A percentile compares a stretch with the other conserved stretches of the same genome.
Conservation (phyloP, 2,888 invertebrate species). For the Digitonthophagus gazella region DNA sequence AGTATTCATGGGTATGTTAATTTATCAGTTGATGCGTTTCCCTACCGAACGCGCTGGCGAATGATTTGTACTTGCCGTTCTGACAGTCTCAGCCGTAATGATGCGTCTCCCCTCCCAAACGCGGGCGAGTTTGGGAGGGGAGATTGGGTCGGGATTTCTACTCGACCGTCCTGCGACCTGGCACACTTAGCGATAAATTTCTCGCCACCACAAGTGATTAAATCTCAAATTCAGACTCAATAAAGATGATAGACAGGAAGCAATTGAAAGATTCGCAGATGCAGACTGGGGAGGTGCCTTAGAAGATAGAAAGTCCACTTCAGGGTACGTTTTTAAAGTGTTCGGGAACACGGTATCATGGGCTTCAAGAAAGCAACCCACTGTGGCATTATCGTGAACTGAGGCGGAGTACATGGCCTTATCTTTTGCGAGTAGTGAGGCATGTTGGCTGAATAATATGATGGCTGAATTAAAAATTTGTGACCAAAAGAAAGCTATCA, state of each 20-base stretch:
- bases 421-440: neutral
- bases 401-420: slow-evolving; percentile 23
- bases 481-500: slow-evolving; percentile 8
- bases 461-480: slow-evolving; percentile 24
- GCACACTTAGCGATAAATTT: too few relatives aligned
- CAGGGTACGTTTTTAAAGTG: slow-evolving; percentile 27
- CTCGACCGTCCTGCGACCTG: too few relatives aligned
- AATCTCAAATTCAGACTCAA: slow-evolving; percentile 22
- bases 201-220: too few relatives aligned
- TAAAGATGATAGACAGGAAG: slow-evolving; percentile 4
- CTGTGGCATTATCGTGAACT: slow-evolving; percentile 28
- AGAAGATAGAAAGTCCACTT: slow-evolving; percentile 26
- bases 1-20: too few relatives aligned
- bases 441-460: neutral
- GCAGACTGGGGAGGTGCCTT: slow-evolving; percentile 33
- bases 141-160: too few relatives aligned
- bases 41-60: too few relatives aligned
- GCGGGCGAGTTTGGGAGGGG: too few relatives aligned
- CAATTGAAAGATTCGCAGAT: slow-evolving; percentile 31
- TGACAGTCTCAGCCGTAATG: too few relatives aligned
- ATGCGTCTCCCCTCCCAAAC: too few relatives aligned
- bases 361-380: slow-evolving; percentile 29
- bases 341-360: slow-evolving; percentile 27
- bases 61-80: too few relatives aligned
- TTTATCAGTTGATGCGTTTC: too few relatives aligned